These are phyloP conservation scores for Nycticorax nycticorax DNA, from an alignment of 2,113 vertebrate genomes.

Conservation along the genomic window DNA sequence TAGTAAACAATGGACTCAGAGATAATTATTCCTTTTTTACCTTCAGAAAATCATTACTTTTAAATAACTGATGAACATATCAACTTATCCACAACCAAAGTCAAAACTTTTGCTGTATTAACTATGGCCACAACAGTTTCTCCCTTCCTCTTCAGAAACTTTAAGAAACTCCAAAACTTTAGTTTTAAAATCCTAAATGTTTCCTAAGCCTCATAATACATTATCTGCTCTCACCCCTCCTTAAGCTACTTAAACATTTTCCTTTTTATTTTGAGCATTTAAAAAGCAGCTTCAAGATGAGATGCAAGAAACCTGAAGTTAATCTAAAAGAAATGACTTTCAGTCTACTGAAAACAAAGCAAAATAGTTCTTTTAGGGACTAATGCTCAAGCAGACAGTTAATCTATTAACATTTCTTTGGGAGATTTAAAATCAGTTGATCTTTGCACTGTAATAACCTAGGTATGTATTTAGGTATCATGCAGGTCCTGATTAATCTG, in stretches of 20 bases:
- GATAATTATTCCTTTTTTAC: neutral
- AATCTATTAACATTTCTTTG: neutral
- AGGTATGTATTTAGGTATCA: neutral
- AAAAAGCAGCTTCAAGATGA: neutral
- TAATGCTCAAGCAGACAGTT: neutral
- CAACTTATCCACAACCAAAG: neutral
- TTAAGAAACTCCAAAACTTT: neutral
- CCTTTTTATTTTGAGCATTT: neutral
- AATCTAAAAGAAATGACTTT: neutral
- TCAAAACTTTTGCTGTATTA: neutral
- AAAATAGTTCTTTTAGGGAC: neutral
- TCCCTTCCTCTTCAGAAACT: neutral
- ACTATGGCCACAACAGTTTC: neutral
- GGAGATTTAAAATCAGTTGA: neutral
- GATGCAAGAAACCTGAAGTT: neutral
- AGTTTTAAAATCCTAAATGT: neutral
- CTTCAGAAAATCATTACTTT: neutral
- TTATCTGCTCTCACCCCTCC: neutral
- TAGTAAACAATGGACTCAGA: neutral
- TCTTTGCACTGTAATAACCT: neutral
- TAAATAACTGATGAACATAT: neutral
- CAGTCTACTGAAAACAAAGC: neutral
- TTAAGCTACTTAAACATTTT: neutral
- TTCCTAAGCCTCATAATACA: neutral
- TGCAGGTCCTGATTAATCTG: neutral